Conservation (phyloP, 2,888 invertebrate genomes). For the Morpho helenor region DNA sequence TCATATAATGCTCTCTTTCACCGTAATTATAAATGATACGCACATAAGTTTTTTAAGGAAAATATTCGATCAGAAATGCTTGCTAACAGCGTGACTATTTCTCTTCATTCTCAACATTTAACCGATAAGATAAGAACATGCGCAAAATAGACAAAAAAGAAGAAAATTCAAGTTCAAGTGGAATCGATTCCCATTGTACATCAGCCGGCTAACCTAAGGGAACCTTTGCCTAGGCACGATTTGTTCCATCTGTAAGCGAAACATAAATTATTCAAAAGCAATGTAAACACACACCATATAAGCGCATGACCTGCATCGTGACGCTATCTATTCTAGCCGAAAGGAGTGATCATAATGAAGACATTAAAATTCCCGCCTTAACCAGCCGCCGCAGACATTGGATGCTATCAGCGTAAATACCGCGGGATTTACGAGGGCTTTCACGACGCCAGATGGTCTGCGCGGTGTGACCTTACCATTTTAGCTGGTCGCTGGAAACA, state of each 20-base stretch:
- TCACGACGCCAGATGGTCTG: constrained; percentile 48
- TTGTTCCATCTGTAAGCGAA: constrained; percentile 26
- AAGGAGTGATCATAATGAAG: constrained; percentile 48
- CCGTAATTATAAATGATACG: no score
- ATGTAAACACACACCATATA: constrained; percentile 32
- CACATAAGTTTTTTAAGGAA: no score
- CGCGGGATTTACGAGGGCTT: constrained; percentile 37
- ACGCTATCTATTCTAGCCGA: constrained; percentile 33
- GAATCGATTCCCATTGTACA: constrained; percentile 6
- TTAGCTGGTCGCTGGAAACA: constrained; percentile 8
- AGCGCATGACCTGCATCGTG: constrained; percentile 33
- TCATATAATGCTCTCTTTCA: no score
- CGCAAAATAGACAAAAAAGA: not conserved
- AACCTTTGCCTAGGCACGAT: constrained; percentile 28
- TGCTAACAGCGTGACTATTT: no score
- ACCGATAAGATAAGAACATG: no score
- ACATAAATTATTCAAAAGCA: constrained; percentile 34
- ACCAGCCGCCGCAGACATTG: constrained; percentile 29
- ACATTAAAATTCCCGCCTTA: constrained; percentile 58
- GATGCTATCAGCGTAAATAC: constrained; percentile 26
- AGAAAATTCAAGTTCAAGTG: constrained; percentile 5
- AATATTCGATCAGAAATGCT: no score
- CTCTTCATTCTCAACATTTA: no score
- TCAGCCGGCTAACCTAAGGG: constrained; percentile 6
- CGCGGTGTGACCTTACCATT: constrained; percentile 30